Base-by-base conservation (phyloP, 2,888 invertebrate species). In the Pinctada fucata region DNA sequence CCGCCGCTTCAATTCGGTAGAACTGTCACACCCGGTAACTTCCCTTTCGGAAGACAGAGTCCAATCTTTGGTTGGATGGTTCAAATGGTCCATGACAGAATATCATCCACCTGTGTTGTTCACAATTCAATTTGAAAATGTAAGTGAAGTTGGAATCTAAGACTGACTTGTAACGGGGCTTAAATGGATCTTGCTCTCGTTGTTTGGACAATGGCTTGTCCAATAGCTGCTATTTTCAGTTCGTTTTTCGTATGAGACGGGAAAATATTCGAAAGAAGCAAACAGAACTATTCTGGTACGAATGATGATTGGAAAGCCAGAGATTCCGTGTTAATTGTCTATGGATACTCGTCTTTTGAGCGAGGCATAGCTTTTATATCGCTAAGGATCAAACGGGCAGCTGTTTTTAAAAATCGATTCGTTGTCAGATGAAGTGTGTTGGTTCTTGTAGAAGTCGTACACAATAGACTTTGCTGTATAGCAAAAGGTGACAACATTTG, bases 401-500 rank as follows among this genome's bases (percentile, higher is more conserved):
- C 58, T 58, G 10, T n/a, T 71, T 10, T 48, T 50, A 8, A 10
- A 4, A 50, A 49, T 16, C n/a, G 31, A n/a, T 45, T 69, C 69
- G 2, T 45, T n/a, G 16, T 71, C 71, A 51, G 8, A 8, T 6
- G 13, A 8, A 6, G 50, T 49, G 10, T 45, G 50, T 45, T 58
- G 52, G 10, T 10, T 47, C 47, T 66, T 76, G 63, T 66, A 66
- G 74, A 80, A 77, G 8, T 71, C 66, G 70, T 80, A 71, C n/a
- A 77, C 48, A 45, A 80, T 77, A 3, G 73, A 49, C 10, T 69
- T 64, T 66, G 76, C 79, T n/a, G 71, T 75, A 16, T 66, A 50
- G 66, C 72, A 76, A 70, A 81, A 78, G 51, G 78, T 78, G 10
- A 81, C 63, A 48, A 78, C 73, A 70, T 76, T 51, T 13, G 65